Evolutionary conservation across 2,113 vertebrate species (phyloP).

Genomic region (Festucalex cinctus): DNA sequence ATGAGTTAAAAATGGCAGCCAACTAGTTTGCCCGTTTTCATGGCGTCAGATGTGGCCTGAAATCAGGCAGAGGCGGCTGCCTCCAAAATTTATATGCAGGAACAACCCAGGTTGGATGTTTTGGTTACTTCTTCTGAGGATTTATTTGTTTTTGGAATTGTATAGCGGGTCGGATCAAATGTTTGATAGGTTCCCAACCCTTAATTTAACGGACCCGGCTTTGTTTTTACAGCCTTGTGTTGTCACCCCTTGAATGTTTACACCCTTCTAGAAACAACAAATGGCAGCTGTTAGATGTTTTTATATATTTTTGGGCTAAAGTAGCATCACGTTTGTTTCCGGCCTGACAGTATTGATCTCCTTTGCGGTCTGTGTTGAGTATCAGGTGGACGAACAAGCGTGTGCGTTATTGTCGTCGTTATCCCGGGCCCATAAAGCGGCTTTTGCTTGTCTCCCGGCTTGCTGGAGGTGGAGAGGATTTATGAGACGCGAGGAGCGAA

Average conservation of each 20-base stretch:
- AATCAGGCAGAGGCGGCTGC: too few species aligned
- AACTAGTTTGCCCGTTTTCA: too few species aligned
- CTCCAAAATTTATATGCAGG: too few species aligned
- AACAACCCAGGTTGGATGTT: too few species aligned
- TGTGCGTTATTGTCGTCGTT: constrained; percentile 51
- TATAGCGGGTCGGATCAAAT: neutral
- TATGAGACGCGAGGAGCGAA: constrained; percentile 41
- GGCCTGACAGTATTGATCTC: constrained; percentile 30
- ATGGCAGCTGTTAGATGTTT: constrained; percentile 43
- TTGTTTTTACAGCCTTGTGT: constrained; percentile 34
- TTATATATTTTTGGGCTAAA: constrained; percentile 23
- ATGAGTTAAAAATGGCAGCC: too few species aligned
- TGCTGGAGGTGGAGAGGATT: constrained; percentile 48
- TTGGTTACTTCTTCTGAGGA: too few species aligned
- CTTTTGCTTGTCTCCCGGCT: too few species aligned
- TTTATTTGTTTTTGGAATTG: neutral
- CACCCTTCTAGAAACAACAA: constrained; percentile 37
- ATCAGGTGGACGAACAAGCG: constrained; percentile 11
- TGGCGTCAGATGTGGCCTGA: too few species aligned
- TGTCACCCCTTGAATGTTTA: constrained; percentile 38
- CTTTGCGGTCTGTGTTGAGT: constrained; percentile 15
- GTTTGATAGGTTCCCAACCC: neutral
- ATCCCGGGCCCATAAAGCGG: neutral
- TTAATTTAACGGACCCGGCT: neutral
- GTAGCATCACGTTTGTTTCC: constrained; percentile 45